A percentile compares a stretch with the other conserved stretches of the same genome.
phyloP scores from a whole-genome alignment of 2,888 invertebrate genomes.

The Litoditis marina region DNA sequence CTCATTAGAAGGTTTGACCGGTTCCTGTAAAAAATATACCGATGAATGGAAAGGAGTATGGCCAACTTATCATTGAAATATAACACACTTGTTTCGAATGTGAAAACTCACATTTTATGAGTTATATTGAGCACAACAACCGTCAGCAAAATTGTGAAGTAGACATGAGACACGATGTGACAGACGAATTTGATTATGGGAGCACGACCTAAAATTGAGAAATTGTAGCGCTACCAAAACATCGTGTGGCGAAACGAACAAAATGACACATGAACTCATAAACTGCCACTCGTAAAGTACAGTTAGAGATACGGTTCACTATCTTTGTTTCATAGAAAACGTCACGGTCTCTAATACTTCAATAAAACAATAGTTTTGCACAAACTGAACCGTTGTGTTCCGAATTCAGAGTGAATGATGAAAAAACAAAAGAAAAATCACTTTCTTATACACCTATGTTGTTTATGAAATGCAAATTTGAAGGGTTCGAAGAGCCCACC shows the following conservation, averaged over 20 bases:
- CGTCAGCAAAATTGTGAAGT: slow-evolving; percentile 87
- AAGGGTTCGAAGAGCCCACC: slow-evolving; percentile 19
- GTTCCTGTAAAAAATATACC: no score
- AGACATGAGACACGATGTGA: slow-evolving; percentile 95
- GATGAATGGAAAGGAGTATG: no score
- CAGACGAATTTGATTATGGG: slow-evolving; percentile 99
- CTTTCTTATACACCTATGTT: not conserved
- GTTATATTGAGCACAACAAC: slow-evolving; percentile 58
- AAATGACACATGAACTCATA: no score
- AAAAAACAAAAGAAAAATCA: not conserved
- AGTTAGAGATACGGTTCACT: no score
- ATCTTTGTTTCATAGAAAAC: not conserved
- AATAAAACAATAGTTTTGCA: no score
- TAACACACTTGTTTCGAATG: not conserved
- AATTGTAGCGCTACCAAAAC: slow-evolving; percentile 1
- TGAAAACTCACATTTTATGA: slow-evolving; percentile 49
- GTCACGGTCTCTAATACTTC: no score
- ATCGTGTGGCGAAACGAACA: no score
- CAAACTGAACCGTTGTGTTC: no score
- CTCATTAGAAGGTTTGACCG: no score
- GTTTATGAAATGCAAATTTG: not conserved
- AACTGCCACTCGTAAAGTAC: no score
- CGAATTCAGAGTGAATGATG: no score
- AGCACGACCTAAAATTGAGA: slow-evolving; percentile 74
- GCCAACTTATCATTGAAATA: no score